Conservation (phyloP, 1,140 invertebrate species). For the Harlomillsia oculata region DNA sequence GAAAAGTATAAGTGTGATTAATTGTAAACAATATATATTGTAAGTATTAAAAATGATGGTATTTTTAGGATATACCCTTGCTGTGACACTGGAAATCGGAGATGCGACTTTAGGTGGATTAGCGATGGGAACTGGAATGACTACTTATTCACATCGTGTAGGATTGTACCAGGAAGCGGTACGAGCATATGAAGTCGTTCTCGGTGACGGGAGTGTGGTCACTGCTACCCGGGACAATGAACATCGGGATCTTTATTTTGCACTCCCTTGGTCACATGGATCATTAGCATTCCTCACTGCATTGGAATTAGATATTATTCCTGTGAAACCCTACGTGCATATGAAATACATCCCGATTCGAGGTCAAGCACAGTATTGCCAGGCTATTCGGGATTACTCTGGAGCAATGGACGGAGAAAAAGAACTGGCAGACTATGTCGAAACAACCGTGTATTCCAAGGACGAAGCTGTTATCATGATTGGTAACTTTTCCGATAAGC, state of each 20-base stretch:
- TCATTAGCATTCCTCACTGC: slow-evolving; percentile 48
- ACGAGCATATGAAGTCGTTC: slow-evolving; percentile 46
- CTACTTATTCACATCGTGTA: slow-evolving; percentile 43
- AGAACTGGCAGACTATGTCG: slow-evolving; percentile 44
- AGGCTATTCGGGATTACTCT: slow-evolving; percentile 44
- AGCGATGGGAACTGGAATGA: slow-evolving; percentile 49
- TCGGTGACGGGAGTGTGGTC: slow-evolving; percentile 45
- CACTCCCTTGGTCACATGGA: slow-evolving; percentile 48
- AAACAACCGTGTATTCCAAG: slow-evolving; percentile 46
- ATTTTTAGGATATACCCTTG: slow-evolving; percentile 45
- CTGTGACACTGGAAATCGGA: slow-evolving; percentile 49
- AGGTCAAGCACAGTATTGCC: slow-evolving; percentile 46
- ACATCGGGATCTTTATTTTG: slow-evolving; percentile 45
- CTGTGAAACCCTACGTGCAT: slow-evolving; percentile 46
- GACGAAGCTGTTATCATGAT: slow-evolving; percentile 49
- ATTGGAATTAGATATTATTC: slow-evolving; percentile 45
- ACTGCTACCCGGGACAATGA: slow-evolving; percentile 43
- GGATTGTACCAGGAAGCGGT: slow-evolving; percentile 49
- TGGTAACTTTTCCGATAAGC: slow-evolving; percentile 44
- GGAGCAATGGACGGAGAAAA: slow-evolving; percentile 41
- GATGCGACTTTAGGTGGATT: slow-evolving; percentile 49
- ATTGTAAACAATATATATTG: neutral
- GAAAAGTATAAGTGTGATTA: neutral
- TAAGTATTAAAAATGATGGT: too few species aligned
- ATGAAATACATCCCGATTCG: slow-evolving; percentile 47